phyloP scores from a whole-genome alignment of 2,113 vertebrate species.

The Cyprinodon tularosa region DNA sequence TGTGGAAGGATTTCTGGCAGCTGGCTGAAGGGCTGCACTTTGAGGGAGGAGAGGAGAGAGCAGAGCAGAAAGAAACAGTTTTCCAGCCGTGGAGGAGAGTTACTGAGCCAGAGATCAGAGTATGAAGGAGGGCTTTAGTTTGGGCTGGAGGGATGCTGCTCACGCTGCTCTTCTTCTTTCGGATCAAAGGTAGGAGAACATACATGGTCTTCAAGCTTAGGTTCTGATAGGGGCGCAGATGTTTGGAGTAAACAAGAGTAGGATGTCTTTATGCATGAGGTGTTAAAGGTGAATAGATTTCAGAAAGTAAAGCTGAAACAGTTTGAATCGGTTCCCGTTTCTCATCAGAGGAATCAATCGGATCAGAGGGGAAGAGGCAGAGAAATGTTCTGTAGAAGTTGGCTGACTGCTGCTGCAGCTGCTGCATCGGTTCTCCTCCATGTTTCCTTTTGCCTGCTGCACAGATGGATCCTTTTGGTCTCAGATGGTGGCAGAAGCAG shows the following conservation, averaged over 20 bases:
- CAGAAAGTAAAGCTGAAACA: neutral
- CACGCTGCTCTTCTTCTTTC: slow-evolving; percentile 77
- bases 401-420: neutral
- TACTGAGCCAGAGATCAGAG: slow-evolving; percentile 25
- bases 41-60: slow-evolving; percentile 21
- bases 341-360: neutral
- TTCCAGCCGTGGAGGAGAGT: neutral
- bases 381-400: neutral
- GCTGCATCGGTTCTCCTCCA: slow-evolving; percentile 4
- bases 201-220: neutral
- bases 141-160: slow-evolving; percentile 74
- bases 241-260: neutral
- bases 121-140: slow-evolving; percentile 23
- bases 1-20: slow-evolving; percentile 6
- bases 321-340: neutral
- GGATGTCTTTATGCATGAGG: neutral
- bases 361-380: too few relatives aligned
- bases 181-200: slow-evolving; percentile 76
- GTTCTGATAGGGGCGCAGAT: neutral
- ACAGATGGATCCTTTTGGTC: slow-evolving; percentile 18
- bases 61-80: slow-evolving; percentile 15
- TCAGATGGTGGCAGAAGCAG: slow-evolving; percentile 1
- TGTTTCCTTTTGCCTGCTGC: slow-evolving; percentile 11
- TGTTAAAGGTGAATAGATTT: neutral
- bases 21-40: slow-evolving; percentile 21